Base-by-base conservation (phyloP, 2,797 vertebrate genomes). In the Meda fulgida region DNA sequence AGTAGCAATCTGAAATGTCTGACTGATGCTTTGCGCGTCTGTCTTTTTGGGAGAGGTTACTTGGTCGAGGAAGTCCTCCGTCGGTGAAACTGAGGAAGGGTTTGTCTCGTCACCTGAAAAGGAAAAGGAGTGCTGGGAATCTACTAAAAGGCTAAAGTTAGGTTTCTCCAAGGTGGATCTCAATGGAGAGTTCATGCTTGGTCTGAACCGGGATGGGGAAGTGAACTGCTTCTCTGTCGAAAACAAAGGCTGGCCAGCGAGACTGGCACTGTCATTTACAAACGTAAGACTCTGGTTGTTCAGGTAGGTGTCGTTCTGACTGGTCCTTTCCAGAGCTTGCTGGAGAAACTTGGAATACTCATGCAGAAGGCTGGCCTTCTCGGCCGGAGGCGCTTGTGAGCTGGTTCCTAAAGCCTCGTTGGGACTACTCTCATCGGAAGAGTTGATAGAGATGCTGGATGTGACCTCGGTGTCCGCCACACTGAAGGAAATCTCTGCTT, bases 291-390 rank as follows among this genome's bases (percentile, higher is more conserved):
- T 98, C 78, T 97, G 96, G 94, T 96, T 98, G 92, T 97, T 99
- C 93, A 99, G 96, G 96, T 98, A 99, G 94, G 97, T 97, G 95
- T 99, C 98, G 82, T 99, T 99, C 96, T 99, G 98, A 95, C 98
- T 99, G 94, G 98, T 99, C 95, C 98, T 96, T 94, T 99, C 98
- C 94, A 99, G 94, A 19, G 98, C 98, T 95, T 99, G 98, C 88
- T 99, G 98, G 86, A 99, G 95, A 92, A 99, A 99, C 93, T 99
- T 99, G 23, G 98, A 99, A 92, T 99, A 99, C 86, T 99, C 98
- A 86, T 99, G 98, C 92, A 99, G 91, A 95, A 99, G 98, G 91
- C 96, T 99, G 94, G 97, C 97, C 95, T 99, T 99, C 94, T 99
- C 98, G 1, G 96, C 95, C 4, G 97, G 96, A 86, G 97, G 96